These are phyloP conservation scores for Strix uralensis DNA, from an alignment of 2,113 vertebrate genomes.

Conservation along the genomic window DNA sequence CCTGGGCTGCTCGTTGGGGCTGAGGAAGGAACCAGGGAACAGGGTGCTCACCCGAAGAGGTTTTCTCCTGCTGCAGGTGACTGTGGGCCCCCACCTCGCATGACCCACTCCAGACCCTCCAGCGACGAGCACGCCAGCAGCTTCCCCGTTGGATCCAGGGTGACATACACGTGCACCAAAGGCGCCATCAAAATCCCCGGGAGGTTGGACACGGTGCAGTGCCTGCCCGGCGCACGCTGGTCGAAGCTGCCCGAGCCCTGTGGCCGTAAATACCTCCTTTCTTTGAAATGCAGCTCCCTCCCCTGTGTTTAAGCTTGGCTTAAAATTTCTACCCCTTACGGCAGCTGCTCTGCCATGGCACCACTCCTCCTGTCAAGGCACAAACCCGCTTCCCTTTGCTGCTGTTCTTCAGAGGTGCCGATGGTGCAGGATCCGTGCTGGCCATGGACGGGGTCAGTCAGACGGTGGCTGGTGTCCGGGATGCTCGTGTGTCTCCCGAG, in stretches of 20 bases:
- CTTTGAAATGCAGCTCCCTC: background rate
- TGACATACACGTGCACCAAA: background rate
- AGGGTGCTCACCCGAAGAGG: background rate
- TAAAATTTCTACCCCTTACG: accelerated
- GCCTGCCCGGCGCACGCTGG: conserved; percentile 5
- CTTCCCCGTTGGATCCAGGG: background rate
- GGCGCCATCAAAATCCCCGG: background rate
- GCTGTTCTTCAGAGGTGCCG: accelerated
- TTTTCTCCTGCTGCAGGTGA: background rate
- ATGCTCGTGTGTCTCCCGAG: accelerated
- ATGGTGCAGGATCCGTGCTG: accelerated
- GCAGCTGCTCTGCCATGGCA: background rate
- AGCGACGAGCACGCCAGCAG: accelerated
- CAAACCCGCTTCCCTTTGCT: background rate
- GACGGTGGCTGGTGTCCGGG: background rate
- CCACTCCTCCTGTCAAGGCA: accelerated
- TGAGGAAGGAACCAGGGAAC: background rate
- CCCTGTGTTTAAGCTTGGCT: accelerated
- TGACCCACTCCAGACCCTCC: background rate
- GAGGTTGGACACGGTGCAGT: background rate
- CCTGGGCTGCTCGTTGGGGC: background rate
- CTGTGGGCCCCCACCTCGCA: conserved; percentile 50
- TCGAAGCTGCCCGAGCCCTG: conserved; percentile 26
- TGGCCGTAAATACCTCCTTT: background rate
- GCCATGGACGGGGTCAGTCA: accelerated